Percentiles rank a stretch among this genome's conserved stretches.
Conservation (phyloP, 35 echinoderm and acorn worm species). For the Lytechinus pictus region DNA sequence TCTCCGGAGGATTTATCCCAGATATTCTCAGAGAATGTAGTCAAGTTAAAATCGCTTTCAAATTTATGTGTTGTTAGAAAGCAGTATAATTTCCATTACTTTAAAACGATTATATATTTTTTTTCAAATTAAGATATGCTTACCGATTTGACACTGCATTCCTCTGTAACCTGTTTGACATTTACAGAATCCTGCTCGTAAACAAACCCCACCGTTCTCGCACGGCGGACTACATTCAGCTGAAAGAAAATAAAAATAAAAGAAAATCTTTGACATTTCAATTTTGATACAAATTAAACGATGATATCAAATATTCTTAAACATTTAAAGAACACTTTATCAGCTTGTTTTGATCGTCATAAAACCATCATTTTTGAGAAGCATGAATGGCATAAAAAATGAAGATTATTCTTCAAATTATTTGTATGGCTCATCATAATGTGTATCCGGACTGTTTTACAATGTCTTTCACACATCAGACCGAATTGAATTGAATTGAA, state of each 20-base stretch:
- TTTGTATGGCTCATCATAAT: too few species aligned
- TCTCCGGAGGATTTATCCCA: too few species aligned
- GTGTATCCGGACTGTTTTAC: too few species aligned
- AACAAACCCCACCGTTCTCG: conserved; percentile 45
- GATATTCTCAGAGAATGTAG: too few species aligned
- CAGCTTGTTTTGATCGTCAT: background rate
- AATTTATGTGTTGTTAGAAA: too few species aligned
- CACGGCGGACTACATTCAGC: conserved; percentile 45
- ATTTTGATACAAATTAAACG: background rate
- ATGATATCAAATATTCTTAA: background rate
- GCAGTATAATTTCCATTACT: background rate
- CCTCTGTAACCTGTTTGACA: conserved; percentile 60
- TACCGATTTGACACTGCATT: conserved; percentile 51
- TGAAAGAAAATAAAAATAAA: background rate
- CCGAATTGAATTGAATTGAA: too few species aligned
- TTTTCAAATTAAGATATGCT: background rate
- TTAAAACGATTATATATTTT: background rate
- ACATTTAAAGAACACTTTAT: too few species aligned
- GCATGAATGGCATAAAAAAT: too few species aligned
- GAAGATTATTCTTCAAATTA: too few species aligned
- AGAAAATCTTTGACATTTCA: background rate
- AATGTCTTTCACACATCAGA: too few species aligned
- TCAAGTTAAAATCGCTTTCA: too few species aligned
- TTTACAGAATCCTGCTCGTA: conserved; percentile 50
- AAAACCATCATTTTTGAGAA: too few species aligned